phyloP scores from a whole-genome alignment of 2,888 invertebrate genomes.

The Tromatobia lineatoria region DNA sequence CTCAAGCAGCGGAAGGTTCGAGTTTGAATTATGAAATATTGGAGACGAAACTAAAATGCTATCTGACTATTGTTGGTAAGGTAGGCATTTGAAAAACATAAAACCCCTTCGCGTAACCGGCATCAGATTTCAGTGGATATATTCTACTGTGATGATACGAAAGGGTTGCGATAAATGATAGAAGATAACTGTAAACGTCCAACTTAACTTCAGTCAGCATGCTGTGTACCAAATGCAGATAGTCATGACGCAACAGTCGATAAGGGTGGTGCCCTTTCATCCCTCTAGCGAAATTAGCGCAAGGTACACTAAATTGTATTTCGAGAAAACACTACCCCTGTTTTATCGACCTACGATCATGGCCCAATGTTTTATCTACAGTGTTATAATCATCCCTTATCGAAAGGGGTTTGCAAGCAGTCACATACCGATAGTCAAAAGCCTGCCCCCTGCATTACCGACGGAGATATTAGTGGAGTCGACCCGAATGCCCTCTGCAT shows the following conservation, averaged over 20 bases:
- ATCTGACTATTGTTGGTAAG: too few relatives aligned
- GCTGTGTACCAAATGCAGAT: constrained; percentile 46
- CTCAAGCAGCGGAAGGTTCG: too few relatives aligned
- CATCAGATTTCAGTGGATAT: too few relatives aligned
- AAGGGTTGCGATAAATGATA: background rate
- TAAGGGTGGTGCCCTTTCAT: constrained; percentile 42
- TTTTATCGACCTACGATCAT: constrained; percentile 29
- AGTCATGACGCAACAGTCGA: constrained; percentile 12
- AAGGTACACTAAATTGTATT: background rate
- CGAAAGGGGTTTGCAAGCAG: background rate
- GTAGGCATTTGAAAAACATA: too few relatives aligned
- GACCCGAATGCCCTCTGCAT: constrained; percentile 73
- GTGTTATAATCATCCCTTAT: background rate
- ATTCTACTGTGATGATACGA: background rate
- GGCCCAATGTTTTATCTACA: background rate
- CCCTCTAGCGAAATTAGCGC: constrained; percentile 75
- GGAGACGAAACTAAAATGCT: too few relatives aligned
- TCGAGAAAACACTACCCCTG: background rate
- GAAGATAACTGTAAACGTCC: background rate
- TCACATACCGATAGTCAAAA: constrained; percentile 32
- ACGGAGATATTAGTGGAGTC: constrained; percentile 31
- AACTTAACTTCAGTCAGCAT: background rate
- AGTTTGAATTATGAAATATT: too few relatives aligned
- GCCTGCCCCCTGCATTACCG: constrained; percentile 74
- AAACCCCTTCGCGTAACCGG: too few relatives aligned